These are phyloP conservation scores for Pandemis heparana DNA, from an alignment of 2,888 invertebrate genomes.

Conservation along the genomic window DNA sequence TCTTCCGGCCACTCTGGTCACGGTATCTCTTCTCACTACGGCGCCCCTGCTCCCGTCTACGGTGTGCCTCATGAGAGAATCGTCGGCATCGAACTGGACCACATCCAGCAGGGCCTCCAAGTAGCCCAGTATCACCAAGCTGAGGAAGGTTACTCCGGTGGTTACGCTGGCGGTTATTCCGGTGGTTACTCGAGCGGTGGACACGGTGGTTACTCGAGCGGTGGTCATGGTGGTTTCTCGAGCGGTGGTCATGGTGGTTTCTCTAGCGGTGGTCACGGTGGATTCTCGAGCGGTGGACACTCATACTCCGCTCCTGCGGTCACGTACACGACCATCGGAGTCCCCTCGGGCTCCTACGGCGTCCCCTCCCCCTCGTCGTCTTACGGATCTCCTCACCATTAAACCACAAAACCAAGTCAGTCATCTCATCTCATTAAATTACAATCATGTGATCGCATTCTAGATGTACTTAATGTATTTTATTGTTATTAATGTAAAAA, in stretches of 20 bases:
- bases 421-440: constrained; percentile 71
- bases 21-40: constrained; percentile 88
- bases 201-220: constrained; percentile 49
- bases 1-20: constrained; percentile 79
- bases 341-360: constrained; percentile 80
- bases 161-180: constrained; percentile 69
- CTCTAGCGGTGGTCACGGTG: constrained; percentile 58
- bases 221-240: constrained; percentile 53
- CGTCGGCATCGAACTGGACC: constrained; percentile 93
- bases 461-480: constrained; percentile 76
- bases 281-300: constrained; percentile 45
- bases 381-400: constrained; percentile 79
- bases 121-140: constrained; percentile 94
- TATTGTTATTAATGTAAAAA: constrained; percentile 76
- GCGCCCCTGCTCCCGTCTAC: constrained; percentile 89
- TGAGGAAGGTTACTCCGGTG: constrained; percentile 80
- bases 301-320: constrained; percentile 63
- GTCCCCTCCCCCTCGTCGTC: constrained; percentile 75
- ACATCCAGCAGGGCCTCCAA: constrained; percentile 94
- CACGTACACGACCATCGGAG: constrained; percentile 74
- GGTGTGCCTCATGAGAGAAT: constrained; percentile 89
- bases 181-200: constrained; percentile 50
- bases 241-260: constrained; percentile 52
- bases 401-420: constrained; percentile 63
- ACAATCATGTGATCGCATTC: constrained; percentile 81